phyloP scores from a whole-genome alignment of 53 echinoderm and acorn worm species.

The Antedon mediterranea region DNA sequence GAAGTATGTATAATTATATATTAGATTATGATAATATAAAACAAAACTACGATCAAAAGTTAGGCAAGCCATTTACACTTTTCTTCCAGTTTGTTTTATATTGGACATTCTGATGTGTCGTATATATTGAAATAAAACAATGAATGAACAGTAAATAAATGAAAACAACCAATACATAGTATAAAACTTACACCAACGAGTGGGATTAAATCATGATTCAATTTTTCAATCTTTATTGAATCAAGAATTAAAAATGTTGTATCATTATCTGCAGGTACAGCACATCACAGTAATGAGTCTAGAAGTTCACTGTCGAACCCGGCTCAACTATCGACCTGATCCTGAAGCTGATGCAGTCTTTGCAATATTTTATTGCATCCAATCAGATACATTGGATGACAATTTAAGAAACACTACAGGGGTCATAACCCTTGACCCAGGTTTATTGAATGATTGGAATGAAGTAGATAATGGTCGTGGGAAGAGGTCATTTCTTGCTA shows the following conservation, averaged over 20 bases:
- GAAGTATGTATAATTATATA: conserved; percentile 42
- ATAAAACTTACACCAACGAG: not conserved
- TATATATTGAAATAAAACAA: too few relatives aligned
- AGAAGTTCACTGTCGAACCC: conserved; percentile 64
- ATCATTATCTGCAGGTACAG: conserved; percentile 55
- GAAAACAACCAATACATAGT: too few relatives aligned
- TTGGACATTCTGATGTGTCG: too few relatives aligned
- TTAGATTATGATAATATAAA: too few relatives aligned
- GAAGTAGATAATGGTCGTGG: conserved; percentile 13
- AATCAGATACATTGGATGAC: conserved; percentile 24
- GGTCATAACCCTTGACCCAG: conserved; percentile 4
- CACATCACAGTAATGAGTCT: conserved; percentile 70
- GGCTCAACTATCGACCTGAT: conserved; percentile 71
- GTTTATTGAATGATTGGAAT: not conserved
- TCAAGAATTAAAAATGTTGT: not conserved
- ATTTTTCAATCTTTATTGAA: too few relatives aligned
- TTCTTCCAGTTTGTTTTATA: too few relatives aligned
- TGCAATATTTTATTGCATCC: conserved; percentile 80
- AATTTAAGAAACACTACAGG: not conserved
- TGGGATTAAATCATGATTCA: not conserved
- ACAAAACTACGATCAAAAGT: too few relatives aligned
- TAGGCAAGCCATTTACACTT: too few relatives aligned
- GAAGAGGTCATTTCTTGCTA: conserved; percentile 10
- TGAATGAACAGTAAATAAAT: too few relatives aligned
- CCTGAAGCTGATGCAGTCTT: conserved; percentile 70